A percentile compares a stretch with the other conserved stretches of the same genome.
phyloP scores from a whole-genome alignment of 2,797 vertebrate genomes.

The Galagoides demidoff region DNA sequence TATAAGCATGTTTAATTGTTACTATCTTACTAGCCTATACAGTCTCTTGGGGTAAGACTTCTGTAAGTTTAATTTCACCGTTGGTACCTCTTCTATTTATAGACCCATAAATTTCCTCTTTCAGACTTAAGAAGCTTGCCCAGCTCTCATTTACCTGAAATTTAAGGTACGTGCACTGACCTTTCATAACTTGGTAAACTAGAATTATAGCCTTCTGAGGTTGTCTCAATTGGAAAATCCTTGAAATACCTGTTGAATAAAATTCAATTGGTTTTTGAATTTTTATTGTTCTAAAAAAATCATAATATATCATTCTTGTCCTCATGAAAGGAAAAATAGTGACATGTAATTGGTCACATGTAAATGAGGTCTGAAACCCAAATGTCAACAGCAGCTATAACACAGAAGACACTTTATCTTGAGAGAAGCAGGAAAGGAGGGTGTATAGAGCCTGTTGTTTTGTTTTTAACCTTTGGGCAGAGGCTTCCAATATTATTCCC shows the following conservation, averaged over 20 bases:
- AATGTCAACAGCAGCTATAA: background rate
- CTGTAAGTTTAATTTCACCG: background rate
- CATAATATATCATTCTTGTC: background rate
- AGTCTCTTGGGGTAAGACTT: background rate
- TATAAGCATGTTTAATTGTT: constrained; percentile 12
- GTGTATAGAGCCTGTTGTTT: background rate
- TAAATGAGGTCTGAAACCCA: constrained; percentile 38
- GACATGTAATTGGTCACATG: background rate
- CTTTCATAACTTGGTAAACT: constrained; percentile 28
- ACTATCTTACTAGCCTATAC: background rate
- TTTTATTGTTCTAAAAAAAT: background rate
- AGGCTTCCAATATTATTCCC: background rate
- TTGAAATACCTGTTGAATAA: constrained; percentile 53
- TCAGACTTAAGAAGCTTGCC: background rate
- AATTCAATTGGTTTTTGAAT: constrained; percentile 39
- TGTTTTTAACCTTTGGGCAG: constrained; percentile 6
- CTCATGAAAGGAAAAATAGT: background rate
- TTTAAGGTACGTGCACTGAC: background rate
- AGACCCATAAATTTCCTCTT: constrained; percentile 33
- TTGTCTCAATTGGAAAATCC: constrained; percentile 25
- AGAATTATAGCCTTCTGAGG: constrained; percentile 7
- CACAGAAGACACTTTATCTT: background rate
- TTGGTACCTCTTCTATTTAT: background rate
- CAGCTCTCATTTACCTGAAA: constrained; percentile 40
- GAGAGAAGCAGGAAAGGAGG: background rate